Evolutionary conservation across 1,140 invertebrate genomes (phyloP).

Genomic region (Epicauta chinensis): DNA sequence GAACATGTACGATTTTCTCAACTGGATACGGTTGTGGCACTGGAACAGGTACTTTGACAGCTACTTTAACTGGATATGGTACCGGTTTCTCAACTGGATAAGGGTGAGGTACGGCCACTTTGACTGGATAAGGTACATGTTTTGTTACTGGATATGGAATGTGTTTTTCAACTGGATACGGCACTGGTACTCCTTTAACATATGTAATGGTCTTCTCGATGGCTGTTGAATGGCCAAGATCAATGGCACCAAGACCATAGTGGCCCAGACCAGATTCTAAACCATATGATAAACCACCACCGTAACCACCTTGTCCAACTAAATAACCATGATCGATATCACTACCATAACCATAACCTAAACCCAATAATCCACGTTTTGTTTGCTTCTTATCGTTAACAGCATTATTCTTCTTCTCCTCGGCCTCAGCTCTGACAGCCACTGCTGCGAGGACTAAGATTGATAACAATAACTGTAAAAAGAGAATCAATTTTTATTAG

Average conservation of each 20-base stretch:
- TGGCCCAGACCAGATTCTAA: constrained; percentile 15
- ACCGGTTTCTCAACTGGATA: constrained; percentile 53
- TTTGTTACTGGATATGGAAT: constrained; percentile 55
- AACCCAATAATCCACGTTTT: constrained; percentile 51
- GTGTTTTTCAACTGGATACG: constrained; percentile 55
- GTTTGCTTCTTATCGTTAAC: constrained; percentile 59
- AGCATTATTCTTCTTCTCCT: constrained; percentile 54
- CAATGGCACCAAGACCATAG: constrained; percentile 31
- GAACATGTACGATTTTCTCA: constrained; percentile 55
- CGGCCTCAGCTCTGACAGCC: constrained; percentile 53
- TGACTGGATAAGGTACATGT: constrained; percentile 47
- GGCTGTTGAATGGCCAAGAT: constrained; percentile 41
- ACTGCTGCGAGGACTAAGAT: constrained; percentile 64
- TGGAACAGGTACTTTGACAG: constrained; percentile 57
- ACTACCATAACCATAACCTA: constrained; percentile 55
- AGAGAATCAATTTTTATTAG: constrained; percentile 23
- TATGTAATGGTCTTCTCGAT: constrained; percentile 54
- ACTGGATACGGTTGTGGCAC: constrained; percentile 52
- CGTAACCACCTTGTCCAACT: constrained; percentile 42
- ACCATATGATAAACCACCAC: constrained; percentile 24
- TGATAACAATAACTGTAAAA: constrained; percentile 59
- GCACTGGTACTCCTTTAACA: constrained; percentile 38
- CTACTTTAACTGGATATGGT: constrained; percentile 48
- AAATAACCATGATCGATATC: constrained; percentile 53
- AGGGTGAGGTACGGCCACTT: constrained; percentile 50